These are phyloP conservation scores for Sebastes variabilis DNA, from an alignment of 2,797 vertebrate species.

Conservation along the genomic window DNA sequence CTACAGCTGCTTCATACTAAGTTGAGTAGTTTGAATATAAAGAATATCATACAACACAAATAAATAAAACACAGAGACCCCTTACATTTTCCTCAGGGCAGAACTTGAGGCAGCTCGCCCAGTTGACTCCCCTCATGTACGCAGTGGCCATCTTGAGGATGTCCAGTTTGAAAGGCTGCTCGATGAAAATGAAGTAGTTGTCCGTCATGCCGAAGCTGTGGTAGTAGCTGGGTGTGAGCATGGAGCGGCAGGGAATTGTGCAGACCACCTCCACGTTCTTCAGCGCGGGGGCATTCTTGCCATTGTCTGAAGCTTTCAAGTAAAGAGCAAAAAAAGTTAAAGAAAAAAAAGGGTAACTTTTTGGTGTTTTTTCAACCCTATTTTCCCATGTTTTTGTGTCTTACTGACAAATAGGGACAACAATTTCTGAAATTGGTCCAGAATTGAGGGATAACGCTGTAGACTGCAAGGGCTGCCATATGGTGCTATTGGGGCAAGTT, in stretches of 20 bases:
- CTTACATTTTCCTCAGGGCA: constrained; percentile 89
- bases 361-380: too few species aligned
- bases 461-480: too few species aligned
- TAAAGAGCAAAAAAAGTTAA: background rate
- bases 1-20: background rate
- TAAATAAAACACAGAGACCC: background rate
- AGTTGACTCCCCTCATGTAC: constrained; percentile 90
- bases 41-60: too few species aligned
- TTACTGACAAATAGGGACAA: too few species aligned
- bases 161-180: constrained; percentile 93
- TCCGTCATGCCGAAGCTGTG: constrained; percentile 95
- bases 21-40: background rate
- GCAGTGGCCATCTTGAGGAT: constrained; percentile 94
- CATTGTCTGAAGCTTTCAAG: constrained; percentile 44
- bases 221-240: constrained; percentile 93
- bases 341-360: background rate
- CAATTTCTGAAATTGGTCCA: too few species aligned
- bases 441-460: too few species aligned
- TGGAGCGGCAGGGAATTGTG: constrained; percentile 85
- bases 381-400: too few species aligned
- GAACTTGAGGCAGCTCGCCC: constrained; percentile 92
- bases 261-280: constrained; percentile 87
- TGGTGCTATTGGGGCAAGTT: too few species aligned
- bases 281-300: constrained; percentile 70
- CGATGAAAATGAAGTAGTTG: constrained; percentile 92